Evolutionary conservation across 2,113 vertebrate species (phyloP), one percentile per base, ranked within the genome.

Genomic region (Tricholaema leucomelas): DNA sequence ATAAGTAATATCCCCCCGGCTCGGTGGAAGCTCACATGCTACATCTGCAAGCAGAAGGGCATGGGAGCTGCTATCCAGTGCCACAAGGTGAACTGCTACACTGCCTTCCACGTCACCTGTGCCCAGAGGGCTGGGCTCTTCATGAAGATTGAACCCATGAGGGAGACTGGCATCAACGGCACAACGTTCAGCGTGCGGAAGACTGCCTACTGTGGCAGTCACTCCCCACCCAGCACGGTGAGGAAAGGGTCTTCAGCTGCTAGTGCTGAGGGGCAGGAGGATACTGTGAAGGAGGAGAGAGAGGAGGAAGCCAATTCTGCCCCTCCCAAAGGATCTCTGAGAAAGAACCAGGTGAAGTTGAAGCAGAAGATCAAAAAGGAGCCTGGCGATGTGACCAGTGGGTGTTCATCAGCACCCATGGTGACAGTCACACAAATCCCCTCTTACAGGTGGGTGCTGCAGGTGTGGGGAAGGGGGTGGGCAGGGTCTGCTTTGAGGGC

Each of bases 61-160:
- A 96, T 97, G 12, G 99, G 99, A 12, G 99, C 99, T 27, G 98
- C 99, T 30, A 99, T 99, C 85, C 99, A 99, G 5, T 99, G 99
- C 96, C 99, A 99, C 95, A 99, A 99, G 87, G 98, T 99, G 88
- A 99, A 99, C 98, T 99, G 99, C 96, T 99, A 99, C 96, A 99
- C 99, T 1, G 99, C 99, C 40, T 99, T 99, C 95, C 99, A 99
- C 0, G 99, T 99, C 94, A 99, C 99, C 1, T 99, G 99, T 67
- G 99, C 99, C 18, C 99, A 99, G 95, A 98, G 98, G 14, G 98
- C 99, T 0, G 99, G 99, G 14, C 97, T 99, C 80, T 99, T 99
- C 95, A 99, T 99, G 99, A 99, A 99, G 97, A 99, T 99, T 1
- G 99, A 99, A 33, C 99, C 99, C 24, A 98, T 99, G 95, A 97